Conservation (phyloP, 1,140 invertebrate species). For the Drosophila pseudoobscura region DNA sequence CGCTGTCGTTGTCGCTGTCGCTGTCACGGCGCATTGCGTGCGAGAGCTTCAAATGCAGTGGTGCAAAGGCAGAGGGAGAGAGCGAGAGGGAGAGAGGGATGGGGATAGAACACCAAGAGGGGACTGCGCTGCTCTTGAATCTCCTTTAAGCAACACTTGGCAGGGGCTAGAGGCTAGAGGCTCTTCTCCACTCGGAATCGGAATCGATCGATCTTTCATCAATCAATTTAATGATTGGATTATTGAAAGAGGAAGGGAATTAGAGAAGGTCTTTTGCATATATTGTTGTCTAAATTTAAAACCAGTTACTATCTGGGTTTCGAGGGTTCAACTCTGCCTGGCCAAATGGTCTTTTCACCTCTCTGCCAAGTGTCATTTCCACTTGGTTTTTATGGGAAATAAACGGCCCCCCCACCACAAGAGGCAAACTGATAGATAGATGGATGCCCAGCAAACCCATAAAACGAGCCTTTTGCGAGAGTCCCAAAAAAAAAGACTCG, state of each 20-base stretch:
- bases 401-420: too few relatives aligned
- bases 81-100: neutral
- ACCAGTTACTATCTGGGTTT: too few relatives aligned
- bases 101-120: neutral
- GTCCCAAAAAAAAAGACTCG: too few relatives aligned
- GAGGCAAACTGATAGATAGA: too few relatives aligned
- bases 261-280: neutral
- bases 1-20: conserved; percentile 13
- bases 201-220: conserved; percentile 20
- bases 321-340: too few relatives aligned
- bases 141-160: conserved; percentile 1
- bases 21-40: conserved; percentile 54
- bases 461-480: too few relatives aligned
- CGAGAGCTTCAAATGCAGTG: conserved; percentile 16
- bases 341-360: conserved; percentile 14
- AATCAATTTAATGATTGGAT: conserved; percentile 22
- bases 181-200: too few relatives aligned
- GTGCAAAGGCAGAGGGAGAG: conserved; percentile 3
- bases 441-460: too few relatives aligned
- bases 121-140: neutral
- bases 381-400: too few relatives aligned
- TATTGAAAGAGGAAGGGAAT: neutral
- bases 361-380: conserved; percentile 32
- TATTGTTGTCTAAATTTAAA: too few relatives aligned
- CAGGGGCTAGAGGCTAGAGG: neutral